These are phyloP conservation scores for Cerastoderma edule DNA, from an alignment of 2,888 invertebrate genomes.

Conservation along the genomic window DNA sequence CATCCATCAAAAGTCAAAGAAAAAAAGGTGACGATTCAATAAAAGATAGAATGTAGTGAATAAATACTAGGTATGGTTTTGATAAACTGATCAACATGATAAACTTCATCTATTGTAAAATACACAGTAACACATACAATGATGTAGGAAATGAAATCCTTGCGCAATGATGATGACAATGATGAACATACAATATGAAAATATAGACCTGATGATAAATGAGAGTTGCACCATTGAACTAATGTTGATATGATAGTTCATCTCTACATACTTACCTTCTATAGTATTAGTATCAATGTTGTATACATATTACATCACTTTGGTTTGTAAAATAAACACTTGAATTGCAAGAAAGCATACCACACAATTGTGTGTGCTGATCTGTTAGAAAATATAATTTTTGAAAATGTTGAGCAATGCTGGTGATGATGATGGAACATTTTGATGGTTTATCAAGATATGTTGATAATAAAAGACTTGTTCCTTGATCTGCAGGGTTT, in stretches of 20 bases:
- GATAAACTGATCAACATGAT: too few relatives aligned
- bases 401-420: too few relatives aligned
- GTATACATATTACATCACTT: too few relatives aligned
- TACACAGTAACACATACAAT: slow-evolving; percentile 36
- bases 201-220: neutral
- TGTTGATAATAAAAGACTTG: slow-evolving; percentile 59
- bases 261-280: slow-evolving; percentile 7
- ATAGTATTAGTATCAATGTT: too few relatives aligned
- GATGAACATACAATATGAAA: slow-evolving; percentile 15
- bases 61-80: slow-evolving; percentile 22
- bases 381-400: too few relatives aligned
- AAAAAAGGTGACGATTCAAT: slow-evolving; percentile 24
- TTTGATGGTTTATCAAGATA: slow-evolving; percentile 46
- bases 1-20: slow-evolving; percentile 3
- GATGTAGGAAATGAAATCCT: slow-evolving; percentile 22
- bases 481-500: slow-evolving; percentile 62
- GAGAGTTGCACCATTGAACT: neutral
- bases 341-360: slow-evolving; percentile 2
- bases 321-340: slow-evolving; percentile 12
- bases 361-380: too few relatives aligned
- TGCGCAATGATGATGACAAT: slow-evolving; percentile 11
- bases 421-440: slow-evolving; percentile 34
- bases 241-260: neutral
- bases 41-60: slow-evolving; percentile 13
- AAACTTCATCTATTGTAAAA: slow-evolving; percentile 40